Percentiles rank a stretch among this genome's conserved stretches.
phyloP scores from a whole-genome alignment of 2,797 vertebrate species.

The Phalloptychus januarius region DNA sequence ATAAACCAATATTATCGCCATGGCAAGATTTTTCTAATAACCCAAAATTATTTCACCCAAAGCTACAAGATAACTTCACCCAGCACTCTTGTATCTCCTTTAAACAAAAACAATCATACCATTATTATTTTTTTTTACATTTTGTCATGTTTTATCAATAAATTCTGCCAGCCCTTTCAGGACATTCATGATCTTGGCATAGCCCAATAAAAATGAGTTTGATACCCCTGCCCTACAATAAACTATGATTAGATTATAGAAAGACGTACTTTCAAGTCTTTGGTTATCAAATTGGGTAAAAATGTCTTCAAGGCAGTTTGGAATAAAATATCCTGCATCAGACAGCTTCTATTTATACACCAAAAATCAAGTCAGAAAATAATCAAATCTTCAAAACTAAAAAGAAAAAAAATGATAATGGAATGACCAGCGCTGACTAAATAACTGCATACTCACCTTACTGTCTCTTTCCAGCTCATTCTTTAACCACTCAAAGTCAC shows the following conservation, averaged over 20 bases:
- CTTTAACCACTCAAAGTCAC: conserved; percentile 98
- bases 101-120: not conserved
- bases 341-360: not conserved
- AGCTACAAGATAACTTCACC: not conserved
- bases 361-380: not conserved
- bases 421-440: not conserved
- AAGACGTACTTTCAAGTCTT: not conserved
- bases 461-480: conserved; percentile 98
- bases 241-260: not conserved
- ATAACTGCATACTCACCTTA: conserved; percentile 84
- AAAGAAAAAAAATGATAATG: not conserved
- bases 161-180: too few species aligned
- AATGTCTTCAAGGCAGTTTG: not conserved
- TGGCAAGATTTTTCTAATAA: not conserved
- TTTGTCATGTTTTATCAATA: too few species aligned
- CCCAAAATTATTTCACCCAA: not conserved
- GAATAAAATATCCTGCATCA: not conserved
- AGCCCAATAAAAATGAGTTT: too few species aligned
- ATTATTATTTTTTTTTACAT: not conserved
- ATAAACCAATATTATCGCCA: too few species aligned
- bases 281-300: not conserved
- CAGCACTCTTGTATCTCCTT: not conserved
- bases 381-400: not conserved
- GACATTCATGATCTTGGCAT: too few species aligned
- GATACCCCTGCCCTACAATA: not conserved